Evolutionary conservation across 2,888 invertebrate species (phyloP), one percentile per base, ranked within the genome.

Genomic region (Epistrophe grossulariae): DNA sequence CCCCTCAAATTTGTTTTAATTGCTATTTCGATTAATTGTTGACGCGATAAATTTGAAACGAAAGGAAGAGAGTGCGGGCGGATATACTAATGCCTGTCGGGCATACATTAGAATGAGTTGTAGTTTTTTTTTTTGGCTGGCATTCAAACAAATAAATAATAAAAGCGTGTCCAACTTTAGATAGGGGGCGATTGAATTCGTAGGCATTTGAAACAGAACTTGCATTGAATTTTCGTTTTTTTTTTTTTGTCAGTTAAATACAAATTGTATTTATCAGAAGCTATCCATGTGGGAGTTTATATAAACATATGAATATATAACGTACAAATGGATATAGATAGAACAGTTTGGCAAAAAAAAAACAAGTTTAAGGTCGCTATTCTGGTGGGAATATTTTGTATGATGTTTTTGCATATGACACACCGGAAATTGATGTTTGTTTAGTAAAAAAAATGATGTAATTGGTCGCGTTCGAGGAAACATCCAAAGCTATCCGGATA

Each of bases 1-100:
- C 24, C 45, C 79, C 71, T 24, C 68, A 35, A 64, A 79, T 72
- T 74, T 72, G 57, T 45, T 72, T 72, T 60, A 66, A 77, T 80
- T 80, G 77, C 68, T 62, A 73, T 81, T 81, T 72, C 72, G 77
- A 81, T 81, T 77, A 83, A 81, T 81, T 77, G 71, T 55, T 77
- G 84, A 81, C 50, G 66, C 66, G 62, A 73, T 70, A 17, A 66
- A 80, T 60, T 50, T 50, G 28, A 52, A 13, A 13, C 31, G 31
- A 24, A 1, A 31, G 45, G 59, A 50, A 79, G 50, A 73, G 19
- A 11, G 50, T 9, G 19, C 24, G 59, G 78, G 64, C 19, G 68
- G 17, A 66, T 38, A 66, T 38, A 57, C 57, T 62, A 60, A 59
- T 60, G 59, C 19, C 43, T 45, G 17, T 35, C 8, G 50, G 17